Evolutionary conservation across 2,888 invertebrate genomes (phyloP).

Genomic region (Cryptosula pallasiana): DNA sequence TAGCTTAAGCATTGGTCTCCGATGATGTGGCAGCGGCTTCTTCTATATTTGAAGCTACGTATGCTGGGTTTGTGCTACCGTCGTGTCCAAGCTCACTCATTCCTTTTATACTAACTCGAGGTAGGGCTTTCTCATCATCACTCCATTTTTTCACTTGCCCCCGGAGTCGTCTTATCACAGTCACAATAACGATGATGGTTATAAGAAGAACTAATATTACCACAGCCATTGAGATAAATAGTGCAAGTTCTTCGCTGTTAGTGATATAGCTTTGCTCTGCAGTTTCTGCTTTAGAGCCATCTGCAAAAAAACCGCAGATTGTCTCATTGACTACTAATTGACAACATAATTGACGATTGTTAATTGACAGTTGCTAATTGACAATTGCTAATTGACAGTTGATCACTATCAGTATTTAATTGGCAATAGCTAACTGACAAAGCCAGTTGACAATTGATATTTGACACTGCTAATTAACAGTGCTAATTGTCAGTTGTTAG

Average conservation of each 20-base stretch:
- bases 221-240: conserved; percentile 19
- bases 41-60: background rate
- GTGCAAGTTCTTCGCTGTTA: background rate
- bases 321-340: no score
- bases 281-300: background rate
- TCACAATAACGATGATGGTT: conserved; percentile 20
- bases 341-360: no score
- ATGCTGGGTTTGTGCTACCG: conserved; percentile 18
- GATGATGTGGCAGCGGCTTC: background rate
- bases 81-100: conserved; percentile 6
- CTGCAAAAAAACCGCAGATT: background rate
- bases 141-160: conserved; percentile 17
- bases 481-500: no score
- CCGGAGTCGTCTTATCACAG: background rate
- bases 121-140: conserved; percentile 15
- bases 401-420: no score
- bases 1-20: background rate
- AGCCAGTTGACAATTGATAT: no score
- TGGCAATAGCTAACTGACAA: no score
- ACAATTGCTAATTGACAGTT: no score
- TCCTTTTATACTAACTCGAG: conserved; percentile 15
- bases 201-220: conserved; percentile 16
- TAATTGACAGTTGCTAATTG: no score
- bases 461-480: no score
- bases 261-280: background rate